Evolutionary conservation across 2,113 vertebrate species (phyloP).

Genomic region (Tapirus terrestris): DNA sequence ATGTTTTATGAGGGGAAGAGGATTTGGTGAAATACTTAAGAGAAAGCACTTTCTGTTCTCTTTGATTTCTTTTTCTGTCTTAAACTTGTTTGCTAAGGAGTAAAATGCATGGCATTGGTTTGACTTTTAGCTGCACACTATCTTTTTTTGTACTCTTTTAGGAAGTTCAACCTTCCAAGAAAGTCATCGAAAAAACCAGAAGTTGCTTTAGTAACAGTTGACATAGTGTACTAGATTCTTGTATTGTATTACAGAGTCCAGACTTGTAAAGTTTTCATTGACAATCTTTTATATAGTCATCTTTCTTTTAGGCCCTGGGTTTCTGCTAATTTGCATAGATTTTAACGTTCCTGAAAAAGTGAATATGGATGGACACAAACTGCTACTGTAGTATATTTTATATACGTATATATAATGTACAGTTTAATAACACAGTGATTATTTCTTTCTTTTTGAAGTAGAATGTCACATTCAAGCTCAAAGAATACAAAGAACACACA

Average conservation of each 20-base stretch:
- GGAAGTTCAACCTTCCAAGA: conserved; percentile 18
- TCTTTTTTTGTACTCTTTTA: conserved; percentile 32
- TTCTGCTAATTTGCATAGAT: conserved; percentile 14
- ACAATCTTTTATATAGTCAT: conserved; percentile 24
- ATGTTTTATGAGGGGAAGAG: background rate
- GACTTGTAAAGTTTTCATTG: conserved; percentile 20
- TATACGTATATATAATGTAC: background rate
- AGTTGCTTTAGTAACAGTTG: conserved; percentile 14
- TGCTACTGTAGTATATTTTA: background rate
- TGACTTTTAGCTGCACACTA: background rate
- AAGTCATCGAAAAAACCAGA: background rate
- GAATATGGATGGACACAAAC: background rate
- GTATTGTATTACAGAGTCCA: background rate
- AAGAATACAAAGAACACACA: background rate
- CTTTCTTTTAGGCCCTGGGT: background rate
- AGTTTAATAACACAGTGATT: background rate
- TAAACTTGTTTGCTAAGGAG: conserved; percentile 36
- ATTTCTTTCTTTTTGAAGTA: background rate
- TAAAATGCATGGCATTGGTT: background rate
- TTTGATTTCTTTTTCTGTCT: background rate
- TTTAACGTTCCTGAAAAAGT: conserved; percentile 33
- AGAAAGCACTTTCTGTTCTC: background rate
- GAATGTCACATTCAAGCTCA: background rate
- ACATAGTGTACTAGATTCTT: background rate
- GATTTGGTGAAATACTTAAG: background rate